Percentiles rank a stretch among this genome's conserved stretches.
phyloP scores from a whole-genome alignment of 1,140 invertebrate genomes.

The Sminthurinus signatus region DNA sequence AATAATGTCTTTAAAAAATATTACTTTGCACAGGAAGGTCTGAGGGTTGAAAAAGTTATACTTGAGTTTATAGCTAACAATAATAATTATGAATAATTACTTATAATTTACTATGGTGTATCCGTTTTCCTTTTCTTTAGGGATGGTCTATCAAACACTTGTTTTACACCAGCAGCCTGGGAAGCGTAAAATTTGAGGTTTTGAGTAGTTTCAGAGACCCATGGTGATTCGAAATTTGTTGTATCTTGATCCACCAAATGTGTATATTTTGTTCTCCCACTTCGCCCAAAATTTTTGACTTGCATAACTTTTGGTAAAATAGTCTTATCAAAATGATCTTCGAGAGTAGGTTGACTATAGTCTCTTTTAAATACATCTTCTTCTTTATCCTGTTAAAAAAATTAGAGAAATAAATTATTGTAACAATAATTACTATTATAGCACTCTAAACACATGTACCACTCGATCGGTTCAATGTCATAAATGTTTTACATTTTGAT shows the following conservation, averaged over 20 bases:
- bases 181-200: conserved; percentile 85
- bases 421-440: no score
- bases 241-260: conserved; percentile 99
- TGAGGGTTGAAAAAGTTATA: no score
- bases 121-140: conserved; percentile 22
- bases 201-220: conserved; percentile 81
- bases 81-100: no score
- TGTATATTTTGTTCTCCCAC: conserved; percentile 97
- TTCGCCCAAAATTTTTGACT: conserved; percentile 99
- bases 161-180: conserved; percentile 91
- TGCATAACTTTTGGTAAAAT: conserved; percentile 99
- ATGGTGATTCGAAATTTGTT: conserved; percentile 94
- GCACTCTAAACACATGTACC: no score
- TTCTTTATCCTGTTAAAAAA: conserved; percentile 66
- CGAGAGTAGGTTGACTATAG: conserved; percentile 92
- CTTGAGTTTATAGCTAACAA: no score
- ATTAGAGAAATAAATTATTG: background rate
- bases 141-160: conserved; percentile 78
- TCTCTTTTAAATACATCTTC: conserved; percentile 90
- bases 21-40: no score
- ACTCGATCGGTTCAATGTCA: no score
- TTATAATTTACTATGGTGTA: background rate
- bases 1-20: no score
- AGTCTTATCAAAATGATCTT: conserved; percentile 99
- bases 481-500: no score